A percentile compares a stretch with the other conserved stretches of the same genome.
Evolutionary conservation across 2,888 invertebrate genomes (phyloP).

Genomic region (Smittia sp.): DNA sequence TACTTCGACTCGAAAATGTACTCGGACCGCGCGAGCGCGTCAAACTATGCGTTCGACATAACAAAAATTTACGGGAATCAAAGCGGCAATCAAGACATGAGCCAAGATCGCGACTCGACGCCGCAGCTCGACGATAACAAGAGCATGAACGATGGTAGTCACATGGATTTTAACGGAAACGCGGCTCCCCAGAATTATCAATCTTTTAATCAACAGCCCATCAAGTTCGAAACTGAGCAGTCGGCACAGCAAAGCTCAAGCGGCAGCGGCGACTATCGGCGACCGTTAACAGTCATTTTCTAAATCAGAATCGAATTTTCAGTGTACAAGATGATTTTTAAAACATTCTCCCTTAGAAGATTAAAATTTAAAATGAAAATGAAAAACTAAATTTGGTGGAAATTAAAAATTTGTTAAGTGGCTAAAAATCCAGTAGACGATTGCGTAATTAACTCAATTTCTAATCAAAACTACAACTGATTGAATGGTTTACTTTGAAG

Average conservation of each 20-base stretch:
- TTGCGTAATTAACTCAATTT: neutral
- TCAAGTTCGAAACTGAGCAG: slow-evolving; percentile 48
- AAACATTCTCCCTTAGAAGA: neutral
- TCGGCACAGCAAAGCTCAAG: slow-evolving; percentile 46
- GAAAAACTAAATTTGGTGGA: neutral
- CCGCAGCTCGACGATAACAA: slow-evolving; percentile 28
- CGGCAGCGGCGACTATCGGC: slow-evolving; percentile 49
- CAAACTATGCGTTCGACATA: slow-evolving; percentile 54
- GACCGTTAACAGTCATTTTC: slow-evolving; percentile 54
- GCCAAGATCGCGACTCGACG: slow-evolving; percentile 25
- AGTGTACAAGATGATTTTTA: slow-evolving; percentile 13
- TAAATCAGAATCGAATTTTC: slow-evolving; percentile 13
- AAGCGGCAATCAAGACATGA: slow-evolving; percentile 16
- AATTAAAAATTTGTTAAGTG: neutral
- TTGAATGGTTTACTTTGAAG: neutral
- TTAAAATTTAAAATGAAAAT: neutral
- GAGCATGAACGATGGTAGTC: slow-evolving; percentile 1
- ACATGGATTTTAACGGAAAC: slow-evolving; percentile 39
- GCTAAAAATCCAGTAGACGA: neutral
- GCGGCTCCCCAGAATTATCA: slow-evolving; percentile 7
- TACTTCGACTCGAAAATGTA: slow-evolving; percentile 55
- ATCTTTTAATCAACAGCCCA: slow-evolving; percentile 37
- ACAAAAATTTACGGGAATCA: slow-evolving; percentile 52
- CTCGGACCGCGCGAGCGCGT: slow-evolving; percentile 53
- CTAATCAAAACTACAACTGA: neutral